Evolutionary conservation across 2,113 vertebrate genomes (phyloP).

Genomic region (Phaethornis superciliosus): DNA sequence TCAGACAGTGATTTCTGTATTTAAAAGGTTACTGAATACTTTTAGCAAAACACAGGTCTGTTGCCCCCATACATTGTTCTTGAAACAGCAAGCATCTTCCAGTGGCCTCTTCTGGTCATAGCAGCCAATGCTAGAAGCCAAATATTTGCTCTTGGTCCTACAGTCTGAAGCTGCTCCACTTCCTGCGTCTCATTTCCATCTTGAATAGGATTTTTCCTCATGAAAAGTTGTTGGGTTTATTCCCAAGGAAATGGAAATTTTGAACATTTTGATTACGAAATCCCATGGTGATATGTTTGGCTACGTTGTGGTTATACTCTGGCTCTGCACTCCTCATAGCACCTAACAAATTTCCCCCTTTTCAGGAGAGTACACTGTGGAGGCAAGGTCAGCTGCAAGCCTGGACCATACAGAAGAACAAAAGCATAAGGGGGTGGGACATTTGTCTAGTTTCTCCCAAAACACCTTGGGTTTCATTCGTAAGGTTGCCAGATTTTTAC

Average conservation of each 20-base stretch:
- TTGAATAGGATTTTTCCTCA: neutral
- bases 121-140: neutral
- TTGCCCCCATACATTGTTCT: neutral
- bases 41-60: neutral
- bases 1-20: neutral
- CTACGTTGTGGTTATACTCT: fast-evolving
- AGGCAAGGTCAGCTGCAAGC: neutral
- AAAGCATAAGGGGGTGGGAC: neutral
- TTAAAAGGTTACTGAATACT: neutral
- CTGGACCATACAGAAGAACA: neutral
- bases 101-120: neutral
- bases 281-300: neutral
- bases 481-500: neutral
- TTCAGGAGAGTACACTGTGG: neutral
- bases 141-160: neutral
- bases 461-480: neutral
- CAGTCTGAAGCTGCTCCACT: neutral
- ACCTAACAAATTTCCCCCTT: neutral
- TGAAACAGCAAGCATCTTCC: neutral
- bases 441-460: neutral
- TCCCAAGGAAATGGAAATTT: neutral
- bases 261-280: neutral
- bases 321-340: neutral
- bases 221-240: neutral
- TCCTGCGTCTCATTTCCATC: neutral